A percentile compares a stretch with the other conserved stretches of the same genome.
Conservation (phyloP, 2,888 invertebrate genomes). For the Aphelenchoides bicaudatus region DNA sequence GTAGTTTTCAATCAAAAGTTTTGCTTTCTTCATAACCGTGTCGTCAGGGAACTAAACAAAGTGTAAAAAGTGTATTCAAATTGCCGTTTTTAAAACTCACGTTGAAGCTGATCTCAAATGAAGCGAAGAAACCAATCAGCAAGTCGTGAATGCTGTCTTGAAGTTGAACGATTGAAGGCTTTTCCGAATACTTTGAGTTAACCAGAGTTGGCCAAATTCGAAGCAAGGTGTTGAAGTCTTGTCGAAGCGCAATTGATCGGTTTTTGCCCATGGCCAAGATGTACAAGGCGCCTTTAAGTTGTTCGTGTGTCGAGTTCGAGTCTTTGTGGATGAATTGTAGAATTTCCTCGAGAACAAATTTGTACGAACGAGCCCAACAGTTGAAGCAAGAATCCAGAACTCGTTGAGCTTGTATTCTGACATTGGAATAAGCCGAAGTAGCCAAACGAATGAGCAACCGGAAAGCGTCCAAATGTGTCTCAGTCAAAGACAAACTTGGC, state of each 20-base stretch:
- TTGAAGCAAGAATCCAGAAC: slow-evolving; percentile 28
- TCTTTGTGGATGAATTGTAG: slow-evolving; percentile 66
- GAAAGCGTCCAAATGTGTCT: slow-evolving; percentile 68
- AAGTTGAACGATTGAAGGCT: slow-evolving; percentile 66
- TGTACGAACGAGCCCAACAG: slow-evolving; percentile 70
- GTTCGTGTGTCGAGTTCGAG: slow-evolving; percentile 69
- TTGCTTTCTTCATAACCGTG: slow-evolving; percentile 29
- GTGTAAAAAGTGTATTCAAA: neutral
- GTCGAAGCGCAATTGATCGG: slow-evolving; percentile 70
- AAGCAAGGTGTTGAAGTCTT: slow-evolving; percentile 73
- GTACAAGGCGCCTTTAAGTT: slow-evolving; percentile 76
- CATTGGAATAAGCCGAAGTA: slow-evolving; percentile 67
- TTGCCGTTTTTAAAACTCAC: slow-evolving; percentile 24
- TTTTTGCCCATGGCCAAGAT: slow-evolving; percentile 71
- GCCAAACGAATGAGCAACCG: slow-evolving; percentile 69
- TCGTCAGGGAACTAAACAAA: slow-evolving; percentile 30
- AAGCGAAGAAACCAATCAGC: slow-evolving; percentile 58
- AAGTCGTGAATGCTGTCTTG: slow-evolving; percentile 62
- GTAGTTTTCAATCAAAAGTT: slow-evolving; percentile 24
- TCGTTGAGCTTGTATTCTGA: slow-evolving; percentile 28
- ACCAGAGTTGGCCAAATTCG: slow-evolving; percentile 75
- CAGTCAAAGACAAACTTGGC: slow-evolving; percentile 64
- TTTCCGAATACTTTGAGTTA: slow-evolving; percentile 77
- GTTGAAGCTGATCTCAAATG: slow-evolving; percentile 50
- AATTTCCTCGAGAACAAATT: slow-evolving; percentile 69